phyloP scores from a whole-genome alignment of 2,888 invertebrate genomes.

The Eupithecia centaureata region DNA sequence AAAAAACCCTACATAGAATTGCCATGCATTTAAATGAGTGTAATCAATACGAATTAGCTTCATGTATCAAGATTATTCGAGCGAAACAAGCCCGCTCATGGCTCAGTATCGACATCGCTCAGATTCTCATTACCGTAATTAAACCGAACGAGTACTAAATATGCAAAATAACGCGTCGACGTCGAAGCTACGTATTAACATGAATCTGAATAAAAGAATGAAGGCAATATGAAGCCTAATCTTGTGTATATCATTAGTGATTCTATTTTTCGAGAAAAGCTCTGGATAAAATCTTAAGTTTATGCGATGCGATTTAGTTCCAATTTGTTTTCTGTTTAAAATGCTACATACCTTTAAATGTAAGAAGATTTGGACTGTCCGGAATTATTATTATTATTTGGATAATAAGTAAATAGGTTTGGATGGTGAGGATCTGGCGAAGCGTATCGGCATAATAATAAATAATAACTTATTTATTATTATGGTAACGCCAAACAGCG shows the following conservation, averaged over 20 bases:
- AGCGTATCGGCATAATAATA: no score
- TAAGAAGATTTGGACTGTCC: background rate
- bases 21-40: no score
- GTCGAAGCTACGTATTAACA: background rate
- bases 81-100: slow-evolving; percentile 10
- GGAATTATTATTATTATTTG: no score
- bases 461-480: no score
- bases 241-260: background rate
- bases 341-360: background rate
- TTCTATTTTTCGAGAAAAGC: background rate
- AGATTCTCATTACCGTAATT: slow-evolving; percentile 39
- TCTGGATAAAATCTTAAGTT: background rate
- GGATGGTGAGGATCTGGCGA: no score
- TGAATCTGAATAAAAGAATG: background rate
- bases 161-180: slow-evolving; percentile 14
- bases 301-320: background rate
- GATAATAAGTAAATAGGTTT: no score
- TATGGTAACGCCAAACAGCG: no score
- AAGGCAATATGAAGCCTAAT: background rate
- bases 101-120: slow-evolving; percentile 23
- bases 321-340: background rate
- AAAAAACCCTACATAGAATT: background rate
- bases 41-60: no score
- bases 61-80: slow-evolving; percentile 2
- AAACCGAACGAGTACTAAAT: slow-evolving; percentile 21